phyloP scores from a whole-genome alignment of 2,113 vertebrate genomes.

The Seriola aureovittata region DNA sequence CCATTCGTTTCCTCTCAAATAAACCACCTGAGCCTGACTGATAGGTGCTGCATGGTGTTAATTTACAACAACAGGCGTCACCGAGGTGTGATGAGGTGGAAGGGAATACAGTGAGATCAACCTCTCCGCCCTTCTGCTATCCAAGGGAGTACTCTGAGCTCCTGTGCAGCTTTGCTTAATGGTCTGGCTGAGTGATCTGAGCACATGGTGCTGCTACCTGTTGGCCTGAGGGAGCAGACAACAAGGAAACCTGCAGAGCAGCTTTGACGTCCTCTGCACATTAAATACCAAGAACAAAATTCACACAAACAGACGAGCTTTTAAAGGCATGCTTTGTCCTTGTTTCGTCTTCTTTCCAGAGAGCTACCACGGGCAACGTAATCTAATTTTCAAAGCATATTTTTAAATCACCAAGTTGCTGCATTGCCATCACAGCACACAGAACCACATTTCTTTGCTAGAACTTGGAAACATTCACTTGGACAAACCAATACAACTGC shows the following conservation, averaged over 20 bases:
- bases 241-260: slow-evolving; percentile 24
- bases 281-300: background rate
- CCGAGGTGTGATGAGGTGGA: slow-evolving; percentile 50
- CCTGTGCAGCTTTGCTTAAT: slow-evolving; percentile 48
- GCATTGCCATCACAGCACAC: slow-evolving; percentile 9
- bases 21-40: slow-evolving; percentile 72
- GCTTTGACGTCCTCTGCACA: background rate
- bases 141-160: slow-evolving; percentile 22
- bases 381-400: slow-evolving; percentile 1
- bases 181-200: slow-evolving; percentile 55
- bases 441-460: background rate
- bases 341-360: background rate
- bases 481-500: slow-evolving; percentile 30
- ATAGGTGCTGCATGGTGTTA: slow-evolving; percentile 67
- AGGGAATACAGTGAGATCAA: slow-evolving; percentile 48
- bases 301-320: background rate
- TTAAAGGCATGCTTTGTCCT: background rate
- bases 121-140: slow-evolving; percentile 38
- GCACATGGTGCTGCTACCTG: slow-evolving; percentile 68
- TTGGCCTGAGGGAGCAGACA: slow-evolving; percentile 54
- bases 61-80: slow-evolving; percentile 69
- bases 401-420: background rate
- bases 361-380: background rate
- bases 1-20: slow-evolving; percentile 70
- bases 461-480: slow-evolving; percentile 43